phyloP scores from a whole-genome alignment of 2,113 vertebrate species.

The Carassius gibelio region DNA sequence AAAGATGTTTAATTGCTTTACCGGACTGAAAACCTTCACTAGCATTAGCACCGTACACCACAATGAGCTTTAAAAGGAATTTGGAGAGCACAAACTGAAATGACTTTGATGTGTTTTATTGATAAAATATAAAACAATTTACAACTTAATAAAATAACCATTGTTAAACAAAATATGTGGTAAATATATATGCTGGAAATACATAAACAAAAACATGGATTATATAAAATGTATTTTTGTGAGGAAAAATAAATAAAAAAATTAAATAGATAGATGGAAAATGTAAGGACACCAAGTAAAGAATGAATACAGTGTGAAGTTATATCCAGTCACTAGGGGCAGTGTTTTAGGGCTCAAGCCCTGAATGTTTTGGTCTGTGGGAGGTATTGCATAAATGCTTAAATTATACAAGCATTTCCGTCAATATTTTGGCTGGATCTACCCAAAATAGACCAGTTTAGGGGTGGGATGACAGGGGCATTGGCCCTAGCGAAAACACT shows the following conservation, averaged over 20 bases:
- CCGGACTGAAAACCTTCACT: too few relatives aligned
- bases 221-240: constrained; percentile 7
- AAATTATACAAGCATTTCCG: not conserved
- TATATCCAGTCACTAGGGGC: not conserved
- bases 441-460: not conserved
- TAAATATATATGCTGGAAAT: not conserved
- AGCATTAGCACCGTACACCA: not conserved
- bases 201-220: not conserved
- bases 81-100: not conserved
- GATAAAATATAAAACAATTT: not conserved
- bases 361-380: not conserved
- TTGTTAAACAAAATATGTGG: not conserved
- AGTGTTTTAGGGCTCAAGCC: not conserved
- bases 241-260: not conserved
- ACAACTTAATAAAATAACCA: not conserved
- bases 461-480: not conserved
- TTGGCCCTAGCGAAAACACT: not conserved
- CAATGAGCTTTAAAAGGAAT: not conserved
- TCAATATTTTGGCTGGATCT: not conserved
- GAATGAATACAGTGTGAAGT: not conserved
- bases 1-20: not conserved
- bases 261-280: not conserved
- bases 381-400: not conserved
- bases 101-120: not conserved
- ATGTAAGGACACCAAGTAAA: not conserved